phyloP scores from a whole-genome alignment of 2,888 invertebrate genomes.

The Dyspetes luteomarginatus region DNA sequence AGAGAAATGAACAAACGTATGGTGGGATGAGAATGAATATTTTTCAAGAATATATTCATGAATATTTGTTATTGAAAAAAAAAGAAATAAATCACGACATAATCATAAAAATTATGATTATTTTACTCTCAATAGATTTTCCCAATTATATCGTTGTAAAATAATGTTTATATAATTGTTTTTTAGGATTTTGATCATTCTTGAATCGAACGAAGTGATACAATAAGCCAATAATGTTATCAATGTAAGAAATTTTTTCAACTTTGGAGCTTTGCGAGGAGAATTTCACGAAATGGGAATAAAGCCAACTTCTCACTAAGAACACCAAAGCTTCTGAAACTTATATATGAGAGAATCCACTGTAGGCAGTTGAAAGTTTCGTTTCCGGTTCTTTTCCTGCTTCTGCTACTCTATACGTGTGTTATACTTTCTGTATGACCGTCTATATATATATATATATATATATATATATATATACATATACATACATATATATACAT shows the following conservation, averaged over 20 bases:
- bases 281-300: not conserved
- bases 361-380: slow-evolving; percentile 24
- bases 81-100: too few species aligned
- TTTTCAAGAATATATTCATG: too few species aligned
- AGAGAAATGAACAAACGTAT: too few species aligned
- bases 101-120: too few species aligned
- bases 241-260: not conserved
- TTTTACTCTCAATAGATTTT: too few species aligned
- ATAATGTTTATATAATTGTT: too few species aligned
- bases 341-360: not conserved
- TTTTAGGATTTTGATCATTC: too few species aligned
- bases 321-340: not conserved
- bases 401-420: not conserved
- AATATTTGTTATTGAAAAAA: too few species aligned
- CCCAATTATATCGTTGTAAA: too few species aligned
- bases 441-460: slow-evolving; percentile 4
- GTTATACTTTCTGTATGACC: slow-evolving; percentile 3
- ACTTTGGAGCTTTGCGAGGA: not conserved
- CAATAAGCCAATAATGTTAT: too few species aligned
- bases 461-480: not conserved
- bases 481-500: not conserved
- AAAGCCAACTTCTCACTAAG: not conserved
- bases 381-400: slow-evolving; percentile 29
- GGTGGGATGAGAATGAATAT: too few species aligned
- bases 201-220: too few species aligned